These are phyloP conservation scores for Emmelina monodactyla DNA, from an alignment of 2,888 invertebrate genomes.

Conservation along the genomic window DNA sequence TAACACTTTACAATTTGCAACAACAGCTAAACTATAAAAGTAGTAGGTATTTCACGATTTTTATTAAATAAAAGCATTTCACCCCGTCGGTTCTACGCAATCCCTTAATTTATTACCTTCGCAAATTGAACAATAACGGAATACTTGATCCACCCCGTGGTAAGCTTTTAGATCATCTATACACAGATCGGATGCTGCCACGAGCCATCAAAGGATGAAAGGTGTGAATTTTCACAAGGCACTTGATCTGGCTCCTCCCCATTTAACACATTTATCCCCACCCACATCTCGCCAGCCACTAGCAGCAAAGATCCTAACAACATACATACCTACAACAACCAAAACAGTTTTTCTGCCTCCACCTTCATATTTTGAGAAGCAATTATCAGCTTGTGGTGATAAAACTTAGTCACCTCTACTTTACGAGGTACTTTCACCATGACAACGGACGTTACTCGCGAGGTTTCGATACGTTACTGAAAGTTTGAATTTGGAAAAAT, in stretches of 20 bases:
- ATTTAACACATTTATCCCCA: slow-evolving; percentile 60
- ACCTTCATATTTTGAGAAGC: slow-evolving; percentile 62
- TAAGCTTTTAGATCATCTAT: slow-evolving; percentile 61
- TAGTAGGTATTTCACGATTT: no score
- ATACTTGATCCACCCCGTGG: slow-evolving; percentile 55
- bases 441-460: not conserved
- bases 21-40: no score
- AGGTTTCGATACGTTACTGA: not conserved
- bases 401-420: not conserved
- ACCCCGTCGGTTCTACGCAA: no score
- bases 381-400: slow-evolving; percentile 42
- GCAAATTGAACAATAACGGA: slow-evolving; percentile 56
- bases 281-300: slow-evolving; percentile 41
- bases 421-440: slow-evolving; percentile 16
- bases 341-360: slow-evolving; percentile 32
- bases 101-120: no score
- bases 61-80: no score
- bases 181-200: slow-evolving; percentile 28
- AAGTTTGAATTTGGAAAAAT: slow-evolving; percentile 20
- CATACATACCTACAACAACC: slow-evolving; percentile 49
- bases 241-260: slow-evolving; percentile 47
- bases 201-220: slow-evolving; percentile 63
- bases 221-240: slow-evolving; percentile 65
- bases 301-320: slow-evolving; percentile 38
- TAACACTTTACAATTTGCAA: no score